Conservation (phyloP, 2,888 invertebrate species). For the Tipula lateralis region DNA sequence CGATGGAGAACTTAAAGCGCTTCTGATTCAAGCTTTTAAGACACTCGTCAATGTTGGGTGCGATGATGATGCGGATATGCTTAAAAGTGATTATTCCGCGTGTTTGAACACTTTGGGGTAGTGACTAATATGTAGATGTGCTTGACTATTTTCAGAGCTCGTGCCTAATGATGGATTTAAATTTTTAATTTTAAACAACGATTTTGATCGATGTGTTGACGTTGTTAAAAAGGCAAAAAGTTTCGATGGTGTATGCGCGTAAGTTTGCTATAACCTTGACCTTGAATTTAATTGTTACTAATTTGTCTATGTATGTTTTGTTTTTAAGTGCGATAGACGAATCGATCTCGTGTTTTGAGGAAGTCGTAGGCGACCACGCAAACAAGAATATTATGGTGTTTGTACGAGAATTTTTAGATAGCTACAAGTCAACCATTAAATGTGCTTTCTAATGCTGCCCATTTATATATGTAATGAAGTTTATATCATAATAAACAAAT, state of each 20-base stretch:
- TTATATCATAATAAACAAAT: too few species aligned
- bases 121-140: not conserved
- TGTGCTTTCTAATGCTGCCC: too few species aligned
- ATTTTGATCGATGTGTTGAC: not conserved
- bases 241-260: not conserved
- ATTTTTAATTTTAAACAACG: not conserved
- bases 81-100: too few species aligned
- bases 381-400: not conserved
- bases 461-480: too few species aligned
- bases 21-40: too few species aligned
- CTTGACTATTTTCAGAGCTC: not conserved
- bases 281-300: not conserved
- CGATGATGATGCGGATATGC: not conserved
- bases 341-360: not conserved
- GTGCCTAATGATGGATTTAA: not conserved
- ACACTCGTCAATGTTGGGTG: too few species aligned
- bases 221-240: not conserved
- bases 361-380: not conserved
- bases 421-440: too few species aligned
- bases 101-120: not conserved
- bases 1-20: too few species aligned
- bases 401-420: not conserved
- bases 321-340: not conserved
- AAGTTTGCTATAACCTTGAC: not conserved
- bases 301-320: too few species aligned